Base-by-base conservation (phyloP, 2,113 vertebrate species). In the Aldabrachelys gigantea region DNA sequence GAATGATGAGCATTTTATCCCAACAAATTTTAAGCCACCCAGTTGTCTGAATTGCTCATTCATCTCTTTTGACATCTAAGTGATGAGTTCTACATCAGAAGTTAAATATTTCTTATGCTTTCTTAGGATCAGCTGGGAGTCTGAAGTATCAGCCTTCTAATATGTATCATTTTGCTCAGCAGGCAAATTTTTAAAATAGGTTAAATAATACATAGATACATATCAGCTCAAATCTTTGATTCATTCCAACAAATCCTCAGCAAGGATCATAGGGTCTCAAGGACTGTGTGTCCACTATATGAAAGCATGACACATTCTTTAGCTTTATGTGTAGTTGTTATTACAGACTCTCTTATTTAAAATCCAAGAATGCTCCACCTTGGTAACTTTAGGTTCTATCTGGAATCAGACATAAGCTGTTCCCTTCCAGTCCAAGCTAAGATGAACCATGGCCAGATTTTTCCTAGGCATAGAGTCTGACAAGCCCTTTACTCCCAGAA, bases 41-140 rank as follows among this genome's bases (percentile, higher is more conserved):
- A 93, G 91, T 96, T 95, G 91, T 97, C 82, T 90, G 91, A 96
- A 97, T 92, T 95, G 94, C 92, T 92, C 87, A 88, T 94, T 94
- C 95, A 87, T 95, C 84, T 92, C 94, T 92, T 95, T 56, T 93
- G 95, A 91, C 94, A 95, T 80, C 85, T 84, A 89, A 96, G 80
- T 88, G 87, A 96, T 93, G 94, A 94, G 82, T 75, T 95, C 87
- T 84, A 87, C 1, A 27, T 96, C 93, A 96, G 65, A 96, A 95
- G 41, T 84, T 76, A 97, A 93, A 95, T 90, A 50, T 89, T 85
- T 86, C 93, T 89, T 38, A 91, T 93, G 80, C 69, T 84, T 82
- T 69, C 85, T 85, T 82, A 95, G 47, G 83, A 96, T 76, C 95
- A 95, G 83, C 29, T 86, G 53, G n/a, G 93, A 95, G 91, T 54